Conservation (phyloP, 2,797 vertebrate species). For the Atherinosoma microstoma region DNA sequence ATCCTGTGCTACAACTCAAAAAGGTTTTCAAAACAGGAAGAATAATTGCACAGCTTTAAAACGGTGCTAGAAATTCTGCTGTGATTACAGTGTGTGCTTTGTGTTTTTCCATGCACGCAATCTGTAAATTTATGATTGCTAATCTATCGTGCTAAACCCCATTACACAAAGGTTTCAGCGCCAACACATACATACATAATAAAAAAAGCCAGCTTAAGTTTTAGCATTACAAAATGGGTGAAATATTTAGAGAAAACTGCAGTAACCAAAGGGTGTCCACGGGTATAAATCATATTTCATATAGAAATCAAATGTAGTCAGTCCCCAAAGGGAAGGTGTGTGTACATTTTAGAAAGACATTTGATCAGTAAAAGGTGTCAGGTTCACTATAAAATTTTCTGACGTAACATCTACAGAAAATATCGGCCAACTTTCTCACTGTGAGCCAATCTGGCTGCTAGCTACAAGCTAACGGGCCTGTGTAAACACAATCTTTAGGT, state of each 20-base stretch:
- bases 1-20: not conserved
- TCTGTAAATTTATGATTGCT: not conserved
- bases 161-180: not conserved
- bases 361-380: slow-evolving; percentile 11
- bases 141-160: not conserved
- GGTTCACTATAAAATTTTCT: not conserved
- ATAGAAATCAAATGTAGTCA: too few relatives aligned
- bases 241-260: not conserved
- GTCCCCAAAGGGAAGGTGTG: not conserved
- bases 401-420: not conserved
- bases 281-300: not conserved
- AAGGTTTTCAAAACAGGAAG: not conserved
- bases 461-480: slow-evolving; percentile 11
- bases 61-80: not conserved
- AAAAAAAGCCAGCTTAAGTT: rapidly evolving
- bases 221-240: not conserved
- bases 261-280: not conserved
- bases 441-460: not conserved
- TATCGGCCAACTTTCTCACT: not conserved
- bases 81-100: not conserved
- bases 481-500: slow-evolving; percentile 1
- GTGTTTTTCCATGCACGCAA: not conserved
- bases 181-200: not conserved
- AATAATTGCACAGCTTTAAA: not conserved
- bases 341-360: not conserved